These are phyloP conservation scores for Pogonocherus hispidulus DNA, from an alignment of 2,888 invertebrate genomes.

Conservation along the genomic window DNA sequence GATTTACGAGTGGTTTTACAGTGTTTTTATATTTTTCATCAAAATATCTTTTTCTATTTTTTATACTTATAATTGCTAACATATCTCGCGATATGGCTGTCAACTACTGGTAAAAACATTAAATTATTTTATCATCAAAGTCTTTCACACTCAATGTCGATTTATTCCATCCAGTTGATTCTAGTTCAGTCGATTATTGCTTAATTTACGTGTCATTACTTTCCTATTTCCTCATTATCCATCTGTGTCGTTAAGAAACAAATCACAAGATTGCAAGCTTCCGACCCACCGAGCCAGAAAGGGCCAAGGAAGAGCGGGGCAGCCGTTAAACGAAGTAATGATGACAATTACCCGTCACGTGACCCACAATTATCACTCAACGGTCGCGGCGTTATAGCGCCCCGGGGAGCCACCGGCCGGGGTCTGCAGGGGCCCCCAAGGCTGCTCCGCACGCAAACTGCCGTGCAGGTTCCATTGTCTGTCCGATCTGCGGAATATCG, in stretches of 20 bases:
- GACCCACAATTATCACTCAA: constrained; percentile 63
- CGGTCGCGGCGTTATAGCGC: constrained; percentile 42
- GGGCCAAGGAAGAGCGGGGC: constrained; percentile 53
- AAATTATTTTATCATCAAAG: too few relatives aligned
- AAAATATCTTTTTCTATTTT: too few relatives aligned
- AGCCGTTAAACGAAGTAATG: constrained; percentile 65
- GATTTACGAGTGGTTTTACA: too few relatives aligned
- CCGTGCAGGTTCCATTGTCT: constrained; percentile 49
- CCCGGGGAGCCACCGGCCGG: constrained; percentile 52
- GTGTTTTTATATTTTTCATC: too few relatives aligned
- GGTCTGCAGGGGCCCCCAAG: constrained; percentile 48
- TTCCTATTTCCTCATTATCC: too few relatives aligned
- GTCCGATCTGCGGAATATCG: constrained; percentile 40
- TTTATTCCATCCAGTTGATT: too few relatives aligned
- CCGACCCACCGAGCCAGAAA: constrained; percentile 9
- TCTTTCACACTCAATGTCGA: too few relatives aligned
- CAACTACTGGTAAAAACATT: too few relatives aligned
- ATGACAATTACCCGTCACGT: constrained; percentile 68
- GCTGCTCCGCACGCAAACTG: constrained; percentile 54
- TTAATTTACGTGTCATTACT: too few relatives aligned
- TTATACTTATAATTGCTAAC: too few relatives aligned
- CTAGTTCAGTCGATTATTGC: too few relatives aligned
- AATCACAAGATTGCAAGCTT: neutral
- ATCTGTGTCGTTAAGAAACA: neutral
- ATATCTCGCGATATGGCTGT: too few relatives aligned